A percentile compares a stretch with the other conserved stretches of the same genome.
Conservation (phyloP, 2,888 invertebrate genomes). For the Oxytorus armatus region DNA sequence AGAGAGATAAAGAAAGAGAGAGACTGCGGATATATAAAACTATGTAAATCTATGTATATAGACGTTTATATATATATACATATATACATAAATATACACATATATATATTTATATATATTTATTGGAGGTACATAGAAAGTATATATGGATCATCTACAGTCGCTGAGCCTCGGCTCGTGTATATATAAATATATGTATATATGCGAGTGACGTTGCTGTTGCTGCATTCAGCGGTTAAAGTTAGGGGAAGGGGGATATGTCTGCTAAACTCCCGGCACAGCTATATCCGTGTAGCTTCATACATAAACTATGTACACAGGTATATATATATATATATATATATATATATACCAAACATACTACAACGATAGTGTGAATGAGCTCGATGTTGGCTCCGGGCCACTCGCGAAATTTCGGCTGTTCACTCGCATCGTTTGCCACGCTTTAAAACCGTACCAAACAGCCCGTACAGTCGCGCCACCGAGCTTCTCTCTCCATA, state of each 20-base stretch:
- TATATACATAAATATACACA: slow-evolving; percentile 13
- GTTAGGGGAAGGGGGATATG: slow-evolving; percentile 40
- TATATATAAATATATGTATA: slow-evolving; percentile 51
- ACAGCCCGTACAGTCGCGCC: slow-evolving; percentile 31
- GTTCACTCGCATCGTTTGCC: slow-evolving; percentile 50
- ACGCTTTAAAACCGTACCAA: slow-evolving; percentile 41
- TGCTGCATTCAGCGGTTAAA: slow-evolving; percentile 56
- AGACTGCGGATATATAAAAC: slow-evolving; percentile 29
- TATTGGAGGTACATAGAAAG: slow-evolving; percentile 10
- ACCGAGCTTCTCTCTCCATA: slow-evolving; percentile 17
- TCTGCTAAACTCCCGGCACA: slow-evolving; percentile 16
- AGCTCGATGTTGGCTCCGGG: slow-evolving; percentile 61
- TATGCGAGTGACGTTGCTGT: slow-evolving; percentile 19
- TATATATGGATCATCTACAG: slow-evolving; percentile 53
- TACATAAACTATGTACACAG: slow-evolving; percentile 9
- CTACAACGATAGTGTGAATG: slow-evolving; percentile 14
- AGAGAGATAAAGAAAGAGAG: no score
- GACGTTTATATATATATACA: slow-evolving; percentile 1
- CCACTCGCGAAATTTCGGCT: slow-evolving; percentile 59
- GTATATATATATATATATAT: slow-evolving; percentile 21
- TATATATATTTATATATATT: slow-evolving; percentile 15
- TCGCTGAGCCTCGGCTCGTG: slow-evolving; percentile 40
- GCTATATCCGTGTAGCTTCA: slow-evolving; percentile 4
- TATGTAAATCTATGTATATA: slow-evolving; percentile 13
- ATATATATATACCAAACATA: neutral